Evolutionary conservation across 2,888 invertebrate genomes (phyloP).

Genomic region (Epistrophe grossulariae): DNA sequence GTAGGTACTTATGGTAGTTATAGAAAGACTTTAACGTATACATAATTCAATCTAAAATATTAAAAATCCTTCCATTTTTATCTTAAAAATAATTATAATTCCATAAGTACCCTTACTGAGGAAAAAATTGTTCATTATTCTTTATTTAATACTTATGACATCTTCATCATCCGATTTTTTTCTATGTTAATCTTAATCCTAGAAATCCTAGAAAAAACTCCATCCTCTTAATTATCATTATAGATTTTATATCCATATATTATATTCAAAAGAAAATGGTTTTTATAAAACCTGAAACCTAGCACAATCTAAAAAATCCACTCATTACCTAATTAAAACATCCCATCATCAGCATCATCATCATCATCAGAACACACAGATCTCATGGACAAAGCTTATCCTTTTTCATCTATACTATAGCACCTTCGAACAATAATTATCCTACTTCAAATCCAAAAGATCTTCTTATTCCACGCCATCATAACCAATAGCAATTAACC

Average conservation of each 20-base stretch:
- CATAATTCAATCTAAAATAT: no score
- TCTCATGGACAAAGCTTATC: slow-evolving; percentile 10
- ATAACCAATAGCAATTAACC: slow-evolving; percentile 59
- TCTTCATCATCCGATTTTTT: not conserved
- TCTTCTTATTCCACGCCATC: slow-evolving; percentile 41
- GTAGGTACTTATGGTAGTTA: no score
- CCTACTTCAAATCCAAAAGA: slow-evolving; percentile 30
- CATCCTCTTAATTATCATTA: not conserved
- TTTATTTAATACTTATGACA: not conserved
- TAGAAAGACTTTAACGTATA: no score
- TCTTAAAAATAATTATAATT: not conserved
- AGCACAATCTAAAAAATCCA: slow-evolving; percentile 27
- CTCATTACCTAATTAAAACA: slow-evolving; percentile 54
- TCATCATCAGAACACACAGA: not conserved
- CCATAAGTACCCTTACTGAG: not conserved
- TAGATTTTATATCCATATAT: not conserved
- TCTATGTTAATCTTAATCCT: slow-evolving; percentile 11
- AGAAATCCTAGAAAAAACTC: not conserved
- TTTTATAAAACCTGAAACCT: slow-evolving; percentile 27
- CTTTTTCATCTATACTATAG: slow-evolving; percentile 6
- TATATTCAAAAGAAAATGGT: slow-evolving; percentile 26
- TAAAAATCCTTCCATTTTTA: no score
- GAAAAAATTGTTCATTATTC: slow-evolving; percentile 2
- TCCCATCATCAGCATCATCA: slow-evolving; percentile 6
- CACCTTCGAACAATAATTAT: slow-evolving; percentile 59